Evolutionary conservation across 2,888 invertebrate genomes (phyloP).

Genomic region (Sthenelais limicola): DNA sequence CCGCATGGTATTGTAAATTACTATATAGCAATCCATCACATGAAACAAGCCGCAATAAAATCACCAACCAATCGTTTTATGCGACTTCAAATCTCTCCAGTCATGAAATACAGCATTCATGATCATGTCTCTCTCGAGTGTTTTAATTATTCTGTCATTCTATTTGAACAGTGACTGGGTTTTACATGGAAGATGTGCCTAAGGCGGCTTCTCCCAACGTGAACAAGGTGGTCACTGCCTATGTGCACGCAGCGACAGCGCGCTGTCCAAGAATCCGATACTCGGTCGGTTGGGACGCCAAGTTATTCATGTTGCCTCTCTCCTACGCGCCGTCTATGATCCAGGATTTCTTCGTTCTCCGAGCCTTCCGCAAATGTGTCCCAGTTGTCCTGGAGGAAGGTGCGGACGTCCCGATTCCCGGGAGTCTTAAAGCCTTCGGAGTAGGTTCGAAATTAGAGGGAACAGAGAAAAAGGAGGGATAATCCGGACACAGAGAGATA

Average conservation of each 20-base stretch:
- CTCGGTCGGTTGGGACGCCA: constrained; percentile 46
- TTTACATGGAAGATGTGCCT: constrained; percentile 5
- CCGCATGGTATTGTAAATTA: too few relatives aligned
- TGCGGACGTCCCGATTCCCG: constrained; percentile 10
- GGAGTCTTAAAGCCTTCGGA: constrained; percentile 10
- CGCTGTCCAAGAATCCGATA: constrained; percentile 45
- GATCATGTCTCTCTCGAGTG: too few relatives aligned
- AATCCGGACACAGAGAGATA: too few relatives aligned
- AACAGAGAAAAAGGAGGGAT: too few relatives aligned
- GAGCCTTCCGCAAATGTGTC: background rate
- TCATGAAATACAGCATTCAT: too few relatives aligned
- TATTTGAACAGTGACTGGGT: constrained; percentile 29
- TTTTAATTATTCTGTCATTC: too few relatives aligned
- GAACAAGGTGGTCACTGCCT: constrained; percentile 46
- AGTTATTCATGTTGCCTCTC: constrained; percentile 44
- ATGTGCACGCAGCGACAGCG: constrained; percentile 50
- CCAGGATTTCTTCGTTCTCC: constrained; percentile 17
- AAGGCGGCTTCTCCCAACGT: constrained; percentile 41
- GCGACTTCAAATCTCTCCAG: too few relatives aligned
- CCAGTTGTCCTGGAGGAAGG: constrained; percentile 23
- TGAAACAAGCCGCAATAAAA: too few relatives aligned
- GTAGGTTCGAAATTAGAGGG: too few relatives aligned
- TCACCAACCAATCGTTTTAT: too few relatives aligned
- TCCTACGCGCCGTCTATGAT: constrained; percentile 44
- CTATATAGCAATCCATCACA: too few relatives aligned